phyloP scores from a whole-genome alignment of 2,797 vertebrate genomes.

The Cephalopachus bancanus region DNA sequence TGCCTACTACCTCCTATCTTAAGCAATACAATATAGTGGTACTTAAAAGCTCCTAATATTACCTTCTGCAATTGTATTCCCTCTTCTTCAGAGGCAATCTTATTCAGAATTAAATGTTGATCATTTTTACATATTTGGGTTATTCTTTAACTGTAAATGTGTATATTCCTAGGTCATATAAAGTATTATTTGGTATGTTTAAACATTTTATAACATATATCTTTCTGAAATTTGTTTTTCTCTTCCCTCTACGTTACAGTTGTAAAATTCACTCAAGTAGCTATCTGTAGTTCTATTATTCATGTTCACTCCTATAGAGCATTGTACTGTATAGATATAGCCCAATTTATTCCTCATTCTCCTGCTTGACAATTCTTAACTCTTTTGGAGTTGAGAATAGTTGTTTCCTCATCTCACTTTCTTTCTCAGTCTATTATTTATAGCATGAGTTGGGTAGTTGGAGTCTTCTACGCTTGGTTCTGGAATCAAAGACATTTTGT shows the following conservation, averaged over 20 bases:
- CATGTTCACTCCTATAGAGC: background rate
- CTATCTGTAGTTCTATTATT: background rate
- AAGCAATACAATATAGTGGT: background rate
- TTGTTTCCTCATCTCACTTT: background rate
- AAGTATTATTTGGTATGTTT: background rate
- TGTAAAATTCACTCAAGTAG: background rate
- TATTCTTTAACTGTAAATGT: background rate
- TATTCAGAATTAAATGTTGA: background rate
- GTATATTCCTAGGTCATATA: background rate
- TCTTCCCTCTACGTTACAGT: background rate
- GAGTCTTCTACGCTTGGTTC: background rate
- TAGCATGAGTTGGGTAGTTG: background rate
- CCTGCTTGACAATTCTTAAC: background rate
- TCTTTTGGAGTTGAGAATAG: background rate
- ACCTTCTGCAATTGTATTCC: background rate
- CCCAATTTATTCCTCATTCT: background rate
- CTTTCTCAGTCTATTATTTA: background rate
- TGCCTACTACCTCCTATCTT: background rate
- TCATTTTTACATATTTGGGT: background rate
- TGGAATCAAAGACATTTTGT: conserved; percentile 14
- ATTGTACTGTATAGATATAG: background rate
- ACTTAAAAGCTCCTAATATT: background rate
- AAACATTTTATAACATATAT: background rate
- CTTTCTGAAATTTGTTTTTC: background rate
- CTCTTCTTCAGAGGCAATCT: background rate